phyloP scores from a whole-genome alignment of 2,888 invertebrate species.

The Pristionchus mayeri region DNA sequence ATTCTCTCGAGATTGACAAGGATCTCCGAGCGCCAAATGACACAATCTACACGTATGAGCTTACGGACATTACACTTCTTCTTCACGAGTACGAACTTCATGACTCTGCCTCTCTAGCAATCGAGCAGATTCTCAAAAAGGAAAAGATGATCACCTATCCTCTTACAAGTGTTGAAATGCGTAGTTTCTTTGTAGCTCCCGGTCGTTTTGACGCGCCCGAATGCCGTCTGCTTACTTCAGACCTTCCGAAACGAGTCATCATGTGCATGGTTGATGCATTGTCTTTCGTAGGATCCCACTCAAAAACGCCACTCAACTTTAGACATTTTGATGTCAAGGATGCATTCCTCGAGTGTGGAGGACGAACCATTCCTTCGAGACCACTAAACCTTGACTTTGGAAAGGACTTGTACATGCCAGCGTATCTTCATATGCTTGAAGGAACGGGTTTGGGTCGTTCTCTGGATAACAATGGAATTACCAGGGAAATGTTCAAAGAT shows the following conservation, averaged over 20 bases:
- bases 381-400: not conserved
- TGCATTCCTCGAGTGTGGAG: not conserved
- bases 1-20: not conserved
- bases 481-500: too few relatives aligned
- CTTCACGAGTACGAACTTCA: conserved; percentile 5
- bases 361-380: not conserved
- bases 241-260: not conserved
- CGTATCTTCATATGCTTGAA: conserved; percentile 5
- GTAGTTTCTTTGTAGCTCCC: not conserved
- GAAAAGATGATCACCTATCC: not conserved
- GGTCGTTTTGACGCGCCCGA: not conserved
- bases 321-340: not conserved
- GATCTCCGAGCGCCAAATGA: too few relatives aligned
- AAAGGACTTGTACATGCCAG: not conserved
- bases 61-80: not conserved
- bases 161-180: not conserved
- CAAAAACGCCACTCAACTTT: not conserved
- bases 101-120: not conserved
- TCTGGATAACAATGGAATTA: not conserved
- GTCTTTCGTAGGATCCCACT: not conserved
- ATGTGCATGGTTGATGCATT: not conserved
- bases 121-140: not conserved
- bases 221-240: not conserved
- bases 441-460: conserved; percentile 2
- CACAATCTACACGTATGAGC: not conserved